Base-by-base conservation (phyloP, 2,113 vertebrate species). In the Sinosuthora webbiana region DNA sequence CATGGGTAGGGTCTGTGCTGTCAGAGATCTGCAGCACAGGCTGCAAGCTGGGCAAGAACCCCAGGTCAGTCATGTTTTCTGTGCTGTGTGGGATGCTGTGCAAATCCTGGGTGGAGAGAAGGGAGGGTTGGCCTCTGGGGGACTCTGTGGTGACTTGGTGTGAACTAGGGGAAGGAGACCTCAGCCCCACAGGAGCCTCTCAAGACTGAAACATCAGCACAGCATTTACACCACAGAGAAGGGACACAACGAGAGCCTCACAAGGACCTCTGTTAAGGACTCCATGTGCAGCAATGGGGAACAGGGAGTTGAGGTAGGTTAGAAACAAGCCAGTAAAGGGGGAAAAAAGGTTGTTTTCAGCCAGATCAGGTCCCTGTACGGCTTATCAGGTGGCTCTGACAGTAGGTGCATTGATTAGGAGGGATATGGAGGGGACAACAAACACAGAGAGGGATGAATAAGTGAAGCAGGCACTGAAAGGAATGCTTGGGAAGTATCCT, bases 201-300 rank as follows among this genome's bases (percentile, higher is more conserved):
- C 23, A 13, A 33, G 60, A 16, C 11, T 47, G 13, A 41, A 2
- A 11, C 2, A 49, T n/a, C 39, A 76, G 27, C 52, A 37, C 28
- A 57, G 39, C 30, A 25, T 67, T 82, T 50, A 44, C 16, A 25
- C 11, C 3, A 2, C 0, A 1, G 16, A 33, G 49, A 83, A 41
- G 37, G 19, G 31, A 77, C 53, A n/a, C 9, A 7, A 28, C 0
- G 0, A 0, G 1, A 53, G 9, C 27, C 39, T 20, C 52, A 22
- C 37, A 9, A 35, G 13, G 14, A 15, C 25, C 65, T 89, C 42
- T 87, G 13, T 8, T 37, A 30, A 33, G 10, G 33, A 24, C 11
- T 9, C 18, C 14, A 20, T 0, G 0, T 14, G 7, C 1, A 4
- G 19, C 8, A 57, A 0, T 15, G 42, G 28, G 27, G 24, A 75